These are phyloP conservation scores for Pituophis catenifer DNA, from an alignment of 2,113 vertebrate species.

Conservation along the genomic window DNA sequence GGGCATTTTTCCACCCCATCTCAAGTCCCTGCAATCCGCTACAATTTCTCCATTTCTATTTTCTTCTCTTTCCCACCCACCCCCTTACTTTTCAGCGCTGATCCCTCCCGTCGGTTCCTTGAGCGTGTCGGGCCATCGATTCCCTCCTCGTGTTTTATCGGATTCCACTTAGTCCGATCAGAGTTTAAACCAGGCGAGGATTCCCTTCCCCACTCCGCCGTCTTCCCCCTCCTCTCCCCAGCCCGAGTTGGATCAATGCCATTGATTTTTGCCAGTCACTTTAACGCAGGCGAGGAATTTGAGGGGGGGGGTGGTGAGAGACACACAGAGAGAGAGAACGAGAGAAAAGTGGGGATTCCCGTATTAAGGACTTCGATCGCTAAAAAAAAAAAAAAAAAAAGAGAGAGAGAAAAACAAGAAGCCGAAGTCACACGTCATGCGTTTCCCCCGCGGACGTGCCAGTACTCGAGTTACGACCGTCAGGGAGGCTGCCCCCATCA, in stretches of 20 bases:
- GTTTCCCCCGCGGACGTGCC: background rate
- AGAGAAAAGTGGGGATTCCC: conserved; percentile 10
- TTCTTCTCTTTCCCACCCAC: rapidly evolving
- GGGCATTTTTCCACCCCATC: background rate
- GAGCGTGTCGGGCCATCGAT: conserved; percentile 21
- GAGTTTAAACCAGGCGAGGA: conserved; percentile 23
- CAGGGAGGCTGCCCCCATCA: background rate
- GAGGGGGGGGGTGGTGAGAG: background rate
- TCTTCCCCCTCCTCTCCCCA: background rate
- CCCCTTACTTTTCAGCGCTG: too few relatives aligned
- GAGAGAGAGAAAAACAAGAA: background rate
- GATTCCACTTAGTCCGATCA: conserved; percentile 38
- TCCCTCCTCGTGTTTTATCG: conserved; percentile 28
- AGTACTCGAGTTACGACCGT: background rate
- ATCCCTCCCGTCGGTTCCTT: background rate
- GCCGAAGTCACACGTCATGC: background rate
- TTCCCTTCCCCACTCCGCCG: conserved; percentile 1
- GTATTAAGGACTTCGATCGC: background rate
- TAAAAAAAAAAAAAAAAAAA: background rate
- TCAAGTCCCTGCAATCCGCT: too few relatives aligned
- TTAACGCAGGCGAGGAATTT: background rate
- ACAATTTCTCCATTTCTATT: background rate
- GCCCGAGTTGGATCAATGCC: conserved; percentile 18
- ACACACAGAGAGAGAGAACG: background rate
- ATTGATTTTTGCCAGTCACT: conserved; percentile 33